These are phyloP conservation scores for Nesoenas mayeri DNA, from an alignment of 2,113 vertebrate species.

Conservation along the genomic window DNA sequence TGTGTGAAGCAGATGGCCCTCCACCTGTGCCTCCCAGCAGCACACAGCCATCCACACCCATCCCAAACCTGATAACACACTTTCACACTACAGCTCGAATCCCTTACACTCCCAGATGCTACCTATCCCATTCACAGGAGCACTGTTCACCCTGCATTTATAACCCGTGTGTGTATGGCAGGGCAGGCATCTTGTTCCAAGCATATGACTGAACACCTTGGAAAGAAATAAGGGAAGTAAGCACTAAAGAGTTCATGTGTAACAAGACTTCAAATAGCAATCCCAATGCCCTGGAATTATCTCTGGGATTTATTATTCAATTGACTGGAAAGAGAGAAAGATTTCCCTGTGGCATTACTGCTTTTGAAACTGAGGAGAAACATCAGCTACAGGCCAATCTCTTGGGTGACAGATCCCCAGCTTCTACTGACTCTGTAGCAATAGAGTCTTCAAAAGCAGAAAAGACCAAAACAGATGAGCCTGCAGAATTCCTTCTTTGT, in stretches of 20 bases:
- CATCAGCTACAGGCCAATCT: conserved; percentile 2
- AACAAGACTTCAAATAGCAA: conserved; percentile 33
- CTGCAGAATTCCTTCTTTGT: conserved; percentile 46
- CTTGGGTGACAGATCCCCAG: background rate
- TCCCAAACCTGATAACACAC: background rate
- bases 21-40: background rate
- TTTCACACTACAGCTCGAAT: background rate
- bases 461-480: conserved; percentile 5
- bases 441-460: conserved; percentile 21
- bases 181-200: background rate
- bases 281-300: conserved; percentile 11
- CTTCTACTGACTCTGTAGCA: conserved; percentile 21
- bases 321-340: conserved; percentile 5
- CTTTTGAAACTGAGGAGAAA: conserved; percentile 22
- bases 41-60: background rate
- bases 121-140: background rate
- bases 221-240: background rate
- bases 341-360: background rate
- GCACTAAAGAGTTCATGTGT: background rate
- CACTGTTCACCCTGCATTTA: background rate
- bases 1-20: background rate
- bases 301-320: conserved; percentile 48
- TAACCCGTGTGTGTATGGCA: fast-evolving
- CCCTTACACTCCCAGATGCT: background rate
- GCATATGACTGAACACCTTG: background rate